Evolutionary conservation across 2,888 invertebrate genomes (phyloP), one percentile per base, ranked within the genome.

Genomic region (Sphaeridia pumilis): DNA sequence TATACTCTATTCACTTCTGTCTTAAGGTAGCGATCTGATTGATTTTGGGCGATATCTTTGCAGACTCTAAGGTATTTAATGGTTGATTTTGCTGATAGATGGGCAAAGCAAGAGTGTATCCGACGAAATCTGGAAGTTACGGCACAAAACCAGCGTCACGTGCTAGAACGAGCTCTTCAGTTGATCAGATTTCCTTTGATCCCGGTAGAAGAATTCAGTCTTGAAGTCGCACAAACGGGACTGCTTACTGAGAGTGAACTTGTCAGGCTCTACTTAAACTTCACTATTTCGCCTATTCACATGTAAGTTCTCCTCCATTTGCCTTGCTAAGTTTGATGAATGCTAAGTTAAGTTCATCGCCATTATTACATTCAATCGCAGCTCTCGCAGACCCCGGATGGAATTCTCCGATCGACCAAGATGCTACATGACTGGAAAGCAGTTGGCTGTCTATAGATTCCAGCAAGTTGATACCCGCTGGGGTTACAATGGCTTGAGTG

Each of bases 401-500:
- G 78, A 77, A 10, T 87, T 85, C 69, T 72, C 80, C 54, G 74
- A 83, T 66, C 76, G 77, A 20, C 84, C 84, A 0, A 73, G 86
- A 22, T 84, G 83, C 67, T 82, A 83, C 60, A 79, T 84, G 76
- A 82, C 83, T 4, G 85, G 85, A 1, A 84, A 84, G 66, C 85
- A 87, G 67, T 75, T 83, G 65, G 80, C 80, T 0, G 82, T 83
- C 25, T 80, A 79, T 55, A 72, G 82, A 55, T 87, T 87, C 69
- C 79, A 81, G 28, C 80, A 83, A 67, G 82, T 83, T 0, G 85
- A 86, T 67, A 81, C 80, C 25, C 74, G 85, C 52, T 87, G 87
- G 87, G 87, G 87, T 0, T 87, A 87, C 66, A 84, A 81, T 68
- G 87, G 87, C 3, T 84, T 84, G 0, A 82, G 83, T 47, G 87